phyloP scores from a whole-genome alignment of 1,140 invertebrate species.

The Atta texana region DNA sequence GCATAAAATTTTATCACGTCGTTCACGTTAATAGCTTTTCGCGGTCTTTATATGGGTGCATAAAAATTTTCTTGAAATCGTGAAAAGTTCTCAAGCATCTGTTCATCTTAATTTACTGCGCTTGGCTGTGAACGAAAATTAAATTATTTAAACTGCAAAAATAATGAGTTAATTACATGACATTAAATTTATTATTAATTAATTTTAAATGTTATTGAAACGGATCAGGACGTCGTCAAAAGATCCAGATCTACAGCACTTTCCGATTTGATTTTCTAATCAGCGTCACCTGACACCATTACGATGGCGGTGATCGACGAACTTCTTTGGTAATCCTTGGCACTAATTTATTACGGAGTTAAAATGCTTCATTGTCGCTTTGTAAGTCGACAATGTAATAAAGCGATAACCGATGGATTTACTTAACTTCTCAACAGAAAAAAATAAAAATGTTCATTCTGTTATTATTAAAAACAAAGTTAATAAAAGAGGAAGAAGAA shows the following conservation, averaged over 20 bases:
- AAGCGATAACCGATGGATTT: conserved; percentile 34
- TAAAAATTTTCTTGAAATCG: conserved; percentile 33
- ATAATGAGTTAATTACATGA: conserved; percentile 1
- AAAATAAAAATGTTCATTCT: neutral
- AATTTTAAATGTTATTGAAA: conserved; percentile 4
- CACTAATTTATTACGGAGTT: conserved; percentile 39
- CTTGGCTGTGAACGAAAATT: neutral
- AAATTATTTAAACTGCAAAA: conserved; percentile 7
- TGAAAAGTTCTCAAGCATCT: neutral
- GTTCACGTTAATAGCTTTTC: conserved; percentile 15
- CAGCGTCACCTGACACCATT: neutral
- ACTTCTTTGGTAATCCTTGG: conserved; percentile 25
- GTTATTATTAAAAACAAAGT: neutral
- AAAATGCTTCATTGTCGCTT: conserved; percentile 33
- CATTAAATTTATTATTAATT: neutral
- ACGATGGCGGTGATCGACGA: conserved; percentile 18
- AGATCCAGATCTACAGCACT: neutral
- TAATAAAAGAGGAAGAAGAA: neutral
- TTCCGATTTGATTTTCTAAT: conserved; percentile 19
- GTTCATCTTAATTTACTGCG: neutral
- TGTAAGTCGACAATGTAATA: conserved; percentile 20
- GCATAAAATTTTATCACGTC: conserved; percentile 43
- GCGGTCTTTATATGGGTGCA: neutral
- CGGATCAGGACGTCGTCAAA: neutral
- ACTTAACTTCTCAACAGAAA: conserved; percentile 1